A percentile compares a stretch with the other conserved stretches of the same genome.
Conservation (phyloP, 1,140 invertebrate species). For the Oncopodura yosiiana region DNA sequence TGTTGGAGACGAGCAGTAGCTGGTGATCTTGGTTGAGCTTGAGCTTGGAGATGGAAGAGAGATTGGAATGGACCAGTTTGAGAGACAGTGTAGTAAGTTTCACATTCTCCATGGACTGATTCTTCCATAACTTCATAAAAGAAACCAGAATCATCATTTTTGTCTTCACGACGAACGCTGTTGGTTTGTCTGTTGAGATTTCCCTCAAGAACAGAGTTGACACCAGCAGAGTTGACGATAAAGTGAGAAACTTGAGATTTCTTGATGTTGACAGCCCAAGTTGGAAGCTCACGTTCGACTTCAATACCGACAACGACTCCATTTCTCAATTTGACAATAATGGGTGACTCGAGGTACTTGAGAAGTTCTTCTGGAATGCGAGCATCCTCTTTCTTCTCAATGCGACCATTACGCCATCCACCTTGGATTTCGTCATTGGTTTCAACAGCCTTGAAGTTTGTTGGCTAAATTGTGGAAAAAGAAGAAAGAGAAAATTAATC, state of each 20-base stretch:
- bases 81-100: constrained; percentile 32
- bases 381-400: not conserved
- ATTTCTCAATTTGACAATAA: constrained; percentile 7
- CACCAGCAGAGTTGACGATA: constrained; percentile 22
- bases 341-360: constrained; percentile 19
- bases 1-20: no score
- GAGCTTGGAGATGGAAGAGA: constrained; percentile 18
- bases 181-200: constrained; percentile 33
- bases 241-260: constrained; percentile 26
- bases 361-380: constrained; percentile 6
- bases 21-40: constrained; percentile 14
- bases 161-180: constrained; percentile 15
- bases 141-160: constrained; percentile 26
- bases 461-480: constrained; percentile 14
- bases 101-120: constrained; percentile 25
- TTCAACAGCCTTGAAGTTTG: constrained; percentile 18
- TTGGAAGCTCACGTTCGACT: constrained; percentile 17
- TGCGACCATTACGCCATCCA: constrained; percentile 20
- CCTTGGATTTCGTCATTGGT: constrained; percentile 19
- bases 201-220: constrained; percentile 20
- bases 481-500: no score
- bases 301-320: constrained; percentile 26
- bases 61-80: constrained; percentile 27
- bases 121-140: constrained; percentile 31
- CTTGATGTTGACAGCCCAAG: constrained; percentile 27